Conservation (phyloP, 2,797 vertebrate genomes). For the Alcedo quadribrachys region DNA sequence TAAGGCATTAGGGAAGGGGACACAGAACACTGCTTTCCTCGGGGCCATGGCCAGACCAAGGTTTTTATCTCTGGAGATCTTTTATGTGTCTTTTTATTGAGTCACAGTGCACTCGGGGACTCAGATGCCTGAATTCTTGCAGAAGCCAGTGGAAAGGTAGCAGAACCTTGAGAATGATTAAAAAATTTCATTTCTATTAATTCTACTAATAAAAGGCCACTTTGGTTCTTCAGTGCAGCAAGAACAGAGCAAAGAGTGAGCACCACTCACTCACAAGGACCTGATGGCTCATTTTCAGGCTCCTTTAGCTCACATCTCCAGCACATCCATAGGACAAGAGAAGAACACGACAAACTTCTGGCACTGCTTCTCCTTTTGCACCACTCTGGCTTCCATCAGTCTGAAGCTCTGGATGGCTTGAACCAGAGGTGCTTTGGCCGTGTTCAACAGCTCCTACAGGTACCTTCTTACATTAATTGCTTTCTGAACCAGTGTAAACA, state of each 20-base stretch:
- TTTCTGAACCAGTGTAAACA: neutral
- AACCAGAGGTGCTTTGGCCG: neutral
- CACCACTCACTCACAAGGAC: neutral
- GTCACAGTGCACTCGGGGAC: neutral
- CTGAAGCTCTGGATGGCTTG: neutral
- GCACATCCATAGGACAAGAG: neutral
- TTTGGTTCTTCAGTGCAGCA: neutral
- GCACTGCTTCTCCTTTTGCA: neutral
- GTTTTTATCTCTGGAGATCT: neutral
- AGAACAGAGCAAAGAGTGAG: neutral
- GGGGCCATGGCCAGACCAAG: neutral
- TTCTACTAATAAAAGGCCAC: neutral
- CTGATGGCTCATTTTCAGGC: neutral
- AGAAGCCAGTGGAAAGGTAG: neutral
- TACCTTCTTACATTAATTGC: neutral
- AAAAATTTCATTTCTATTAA: neutral
- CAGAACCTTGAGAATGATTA: neutral
- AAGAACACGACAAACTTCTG: neutral
- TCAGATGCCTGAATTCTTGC: neutral
- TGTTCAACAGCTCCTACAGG: neutral
- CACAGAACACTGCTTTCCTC: neutral
- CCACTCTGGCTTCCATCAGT: neutral
- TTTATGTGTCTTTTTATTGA: neutral
- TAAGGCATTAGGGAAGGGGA: neutral
- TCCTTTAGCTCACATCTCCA: neutral